Conservation (phyloP, 2,888 invertebrate genomes). For the Oligia latruncula region DNA sequence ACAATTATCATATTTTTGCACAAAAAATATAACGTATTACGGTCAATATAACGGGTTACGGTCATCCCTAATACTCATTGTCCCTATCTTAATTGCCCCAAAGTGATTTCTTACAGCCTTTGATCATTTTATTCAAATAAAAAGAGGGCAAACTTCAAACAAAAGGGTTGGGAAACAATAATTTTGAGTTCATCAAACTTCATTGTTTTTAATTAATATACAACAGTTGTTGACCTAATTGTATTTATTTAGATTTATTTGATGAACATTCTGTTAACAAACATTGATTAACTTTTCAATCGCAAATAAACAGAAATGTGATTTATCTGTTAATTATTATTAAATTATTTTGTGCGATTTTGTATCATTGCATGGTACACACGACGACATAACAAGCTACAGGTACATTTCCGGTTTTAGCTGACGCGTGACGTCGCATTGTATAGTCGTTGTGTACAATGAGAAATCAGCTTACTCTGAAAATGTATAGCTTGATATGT, state of each 20-base stretch:
- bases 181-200: constrained; percentile 60
- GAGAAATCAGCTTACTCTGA: too few relatives aligned
- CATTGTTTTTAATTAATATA: constrained; percentile 59
- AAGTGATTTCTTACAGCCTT: constrained; percentile 30
- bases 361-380: not conserved
- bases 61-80: not conserved
- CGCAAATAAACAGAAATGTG: constrained; percentile 31
- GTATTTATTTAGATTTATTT: constrained; percentile 51
- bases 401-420: too few relatives aligned
- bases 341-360: constrained; percentile 31
- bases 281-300: constrained; percentile 55
- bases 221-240: constrained; percentile 46
- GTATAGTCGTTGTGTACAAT: too few relatives aligned
- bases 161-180: constrained; percentile 51
- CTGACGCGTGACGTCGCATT: too few relatives aligned
- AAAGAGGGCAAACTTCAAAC: constrained; percentile 41
- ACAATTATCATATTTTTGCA: constrained; percentile 56
- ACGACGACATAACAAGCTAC: not conserved
- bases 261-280: constrained; percentile 38
- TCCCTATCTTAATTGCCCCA: constrained; percentile 13
- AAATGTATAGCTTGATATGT: too few relatives aligned
- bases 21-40: constrained; percentile 26
- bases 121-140: constrained; percentile 40
- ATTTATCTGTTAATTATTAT: constrained; percentile 50
- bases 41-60: too few relatives aligned